Base-by-base conservation (phyloP, 2,113 vertebrate genomes). In the Plectropomus leopardus region DNA sequence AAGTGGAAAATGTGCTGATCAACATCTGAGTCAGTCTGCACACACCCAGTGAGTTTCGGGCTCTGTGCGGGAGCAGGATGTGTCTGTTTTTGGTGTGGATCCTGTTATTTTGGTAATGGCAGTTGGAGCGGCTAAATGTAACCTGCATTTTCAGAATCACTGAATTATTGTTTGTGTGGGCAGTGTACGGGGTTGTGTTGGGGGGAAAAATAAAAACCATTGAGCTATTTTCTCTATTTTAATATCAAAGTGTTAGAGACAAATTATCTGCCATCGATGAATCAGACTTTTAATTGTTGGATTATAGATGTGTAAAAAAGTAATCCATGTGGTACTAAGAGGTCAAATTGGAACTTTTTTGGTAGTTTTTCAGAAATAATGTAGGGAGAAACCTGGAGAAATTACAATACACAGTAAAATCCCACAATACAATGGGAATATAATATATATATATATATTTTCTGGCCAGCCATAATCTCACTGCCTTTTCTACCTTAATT, bases 1-100 rank as follows among this genome's bases (percentile, higher is more conserved):
- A 50, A 23, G 45, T 58, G 51, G 32, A 63, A 50, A 50, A 51
- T 44, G 67, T 59, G 66, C 59, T 34, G 30, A 64, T 63, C n/a
- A 24, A 7, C 66, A n/a, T 24, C n/a, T 75, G 54, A 68, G 48
- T 47, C 47, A 50, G 24, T 17, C 7, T 44, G 32, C 65, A 34
- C 58, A 23, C 36, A 70, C 24, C 14, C 23, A 16, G 5, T 53
- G 3, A 24, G 32, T 7, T 45, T 48, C 3, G 59, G 42, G 4
- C 30, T 40, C 7, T 32, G 24, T 58, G 44, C 66, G 53, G 73
- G 13, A 34, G 58, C 23, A 76, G 6, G 26, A 75, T 15, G 28
- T 21, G 26, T 55, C 10, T 76, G 36, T 21, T 24, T 15, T 28
- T 45, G 26, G n/a, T 40, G 57, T 23, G 45, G 42, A 75, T 36